Percentiles rank a stretch among this genome's conserved stretches.
phyloP scores from a whole-genome alignment of 1,140 invertebrate genomes.

The Calephelis virginiensis region DNA sequence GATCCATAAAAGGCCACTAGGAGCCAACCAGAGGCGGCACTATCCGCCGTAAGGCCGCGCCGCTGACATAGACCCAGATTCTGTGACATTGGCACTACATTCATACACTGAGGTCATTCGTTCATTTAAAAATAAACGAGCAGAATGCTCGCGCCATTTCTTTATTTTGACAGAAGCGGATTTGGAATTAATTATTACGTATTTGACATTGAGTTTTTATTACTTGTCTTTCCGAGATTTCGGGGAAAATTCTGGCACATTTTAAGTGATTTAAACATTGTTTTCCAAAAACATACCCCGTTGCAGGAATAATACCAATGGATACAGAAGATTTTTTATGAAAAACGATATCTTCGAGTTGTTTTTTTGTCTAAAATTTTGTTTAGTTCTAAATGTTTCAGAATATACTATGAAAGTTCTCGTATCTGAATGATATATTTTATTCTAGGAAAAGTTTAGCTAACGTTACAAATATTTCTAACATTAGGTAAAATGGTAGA shows the following conservation, averaged over 20 bases:
- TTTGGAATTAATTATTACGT: conserved; percentile 30
- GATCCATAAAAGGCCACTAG: conserved; percentile 65
- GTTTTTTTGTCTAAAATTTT: no score
- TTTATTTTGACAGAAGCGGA: conserved; percentile 44
- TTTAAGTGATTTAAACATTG: not conserved
- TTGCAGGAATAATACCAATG: no score
- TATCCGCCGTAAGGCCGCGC: conserved; percentile 51
- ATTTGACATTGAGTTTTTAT: conserved; percentile 1
- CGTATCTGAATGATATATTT: no score
- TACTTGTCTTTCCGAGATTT: conserved; percentile 15
- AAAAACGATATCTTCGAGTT: no score
- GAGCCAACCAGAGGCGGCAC: conserved; percentile 44
- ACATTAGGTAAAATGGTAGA: no score
- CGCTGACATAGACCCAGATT: conserved; percentile 74
- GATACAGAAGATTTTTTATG: no score
- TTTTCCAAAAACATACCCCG: not conserved
- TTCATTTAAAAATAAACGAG: conserved; percentile 70
- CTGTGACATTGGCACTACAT: conserved; percentile 76
- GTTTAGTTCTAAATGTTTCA: no score
- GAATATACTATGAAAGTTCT: no score
- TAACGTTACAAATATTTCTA: no score
- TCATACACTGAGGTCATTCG: conserved; percentile 70
- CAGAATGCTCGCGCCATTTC: conserved; percentile 38
- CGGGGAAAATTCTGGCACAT: not conserved
- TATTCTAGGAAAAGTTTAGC: no score